Evolutionary conservation across 2,113 vertebrate species (phyloP).

Genomic region (Tetrax tetrax): DNA sequence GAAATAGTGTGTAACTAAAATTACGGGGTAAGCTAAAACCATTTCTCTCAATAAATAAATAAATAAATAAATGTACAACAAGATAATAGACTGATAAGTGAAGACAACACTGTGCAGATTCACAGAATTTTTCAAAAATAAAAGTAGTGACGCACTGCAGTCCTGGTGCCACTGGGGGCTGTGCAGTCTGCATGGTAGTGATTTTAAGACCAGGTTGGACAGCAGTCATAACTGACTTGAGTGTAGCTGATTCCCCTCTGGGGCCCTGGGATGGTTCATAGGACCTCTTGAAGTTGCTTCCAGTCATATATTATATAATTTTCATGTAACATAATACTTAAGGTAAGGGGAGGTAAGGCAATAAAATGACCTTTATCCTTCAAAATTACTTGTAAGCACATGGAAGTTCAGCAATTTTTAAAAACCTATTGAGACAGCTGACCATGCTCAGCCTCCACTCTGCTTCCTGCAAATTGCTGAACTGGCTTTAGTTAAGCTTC

Average conservation of each 20-base stretch:
- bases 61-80: not conserved
- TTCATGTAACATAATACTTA: not conserved
- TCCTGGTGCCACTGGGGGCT: not conserved
- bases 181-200: not conserved
- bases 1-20: not conserved
- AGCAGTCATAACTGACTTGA: fast-evolving
- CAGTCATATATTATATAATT: fast-evolving
- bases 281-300: not conserved
- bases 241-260: not conserved
- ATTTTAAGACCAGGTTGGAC: not conserved
- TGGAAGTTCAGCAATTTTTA: not conserved
- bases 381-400: not conserved
- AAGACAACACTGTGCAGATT: not conserved
- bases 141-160: not conserved
- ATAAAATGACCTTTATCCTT: not conserved
- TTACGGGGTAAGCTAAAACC: not conserved
- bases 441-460: not conserved
- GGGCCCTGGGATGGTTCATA: not conserved
- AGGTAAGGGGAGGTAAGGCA: not conserved
- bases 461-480: not conserved
- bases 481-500: not conserved
- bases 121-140: not conserved
- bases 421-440: not conserved
- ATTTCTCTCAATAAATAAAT: not conserved
- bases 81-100: not conserved